Evolutionary conservation across 2,113 vertebrate species (phyloP), one percentile per base, ranked within the genome.

Genomic region (Corythornis madagascariensis): DNA sequence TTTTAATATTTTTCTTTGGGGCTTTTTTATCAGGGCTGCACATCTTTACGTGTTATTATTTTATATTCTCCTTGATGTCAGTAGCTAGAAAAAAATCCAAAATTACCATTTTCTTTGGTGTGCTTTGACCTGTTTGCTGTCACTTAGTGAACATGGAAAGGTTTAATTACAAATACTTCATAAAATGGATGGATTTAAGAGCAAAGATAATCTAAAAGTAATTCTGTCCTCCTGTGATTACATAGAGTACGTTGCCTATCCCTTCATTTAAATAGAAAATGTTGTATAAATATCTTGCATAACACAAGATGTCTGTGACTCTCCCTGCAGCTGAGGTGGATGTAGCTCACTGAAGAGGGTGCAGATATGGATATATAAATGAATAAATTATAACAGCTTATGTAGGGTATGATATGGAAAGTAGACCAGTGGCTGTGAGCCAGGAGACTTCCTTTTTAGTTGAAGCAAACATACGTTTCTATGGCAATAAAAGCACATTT

Each of bases 401-500:
- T 89, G 13, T 90, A 78, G n/a, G 45, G 31, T 57, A 18, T 82
- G 38, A 26, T 88, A 66, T 12, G 69, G 82, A 76, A 85, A 70
- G 48, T 52, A 59, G 77, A 31, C 0, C 1, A 73, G 24, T 89
- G 69, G 40, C 35, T 66, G 4, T 72, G 55, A 78, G 63, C 77
- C 83, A 89, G 47, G 74, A 84, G 48, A 59, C 28, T 82, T 86
- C 88, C 77, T 88, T 95, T 92, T 95, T 88, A 35, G 90, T 84
- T 90, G 79, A 93, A 82, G 90, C 73, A 94, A 94, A 87, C 82
- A 86, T 81, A 90, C 2, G 83, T 96, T 96, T 95, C 95, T 92
- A 94, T 96, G 93, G 95, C 71, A 92, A 94, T 96, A 89, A 82
- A 93, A 75, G 81, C 81, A 92, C 61, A 90, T 92, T 82, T 90